Percentiles rank a stretch among this genome's conserved stretches.
phyloP scores from a whole-genome alignment of 2,113 vertebrate genomes.

The Prionailurus viverrinus region DNA sequence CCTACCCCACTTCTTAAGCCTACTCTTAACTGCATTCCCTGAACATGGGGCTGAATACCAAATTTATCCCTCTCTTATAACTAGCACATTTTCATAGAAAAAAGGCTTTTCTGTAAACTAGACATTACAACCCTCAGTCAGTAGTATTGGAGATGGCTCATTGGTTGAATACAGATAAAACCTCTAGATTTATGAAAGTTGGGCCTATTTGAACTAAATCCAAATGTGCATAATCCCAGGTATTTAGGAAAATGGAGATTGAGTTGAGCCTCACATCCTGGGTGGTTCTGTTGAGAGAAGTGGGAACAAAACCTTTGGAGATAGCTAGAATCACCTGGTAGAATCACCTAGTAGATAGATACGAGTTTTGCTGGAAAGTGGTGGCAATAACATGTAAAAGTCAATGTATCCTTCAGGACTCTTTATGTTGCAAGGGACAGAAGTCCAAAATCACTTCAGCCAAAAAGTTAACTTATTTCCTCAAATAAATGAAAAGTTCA shows the following conservation, averaged over 20 bases:
- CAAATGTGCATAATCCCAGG: background rate
- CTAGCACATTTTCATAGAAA: background rate
- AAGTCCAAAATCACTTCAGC: background rate
- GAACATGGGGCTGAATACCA: background rate
- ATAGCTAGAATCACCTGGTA: background rate
- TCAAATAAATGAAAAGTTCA: background rate
- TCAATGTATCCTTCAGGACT: background rate
- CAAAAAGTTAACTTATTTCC: constrained; percentile 7
- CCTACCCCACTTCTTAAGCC: background rate
- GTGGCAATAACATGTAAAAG: background rate
- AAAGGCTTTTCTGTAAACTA: background rate
- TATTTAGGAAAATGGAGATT: background rate
- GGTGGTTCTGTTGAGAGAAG: background rate
- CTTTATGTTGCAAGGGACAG: background rate
- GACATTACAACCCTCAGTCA: background rate
- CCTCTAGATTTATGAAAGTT: background rate
- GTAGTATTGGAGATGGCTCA: background rate
- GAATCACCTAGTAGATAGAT: background rate
- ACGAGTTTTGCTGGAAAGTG: background rate
- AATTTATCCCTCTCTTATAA: background rate
- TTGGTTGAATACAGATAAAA: background rate
- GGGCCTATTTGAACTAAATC: background rate
- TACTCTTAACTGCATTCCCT: background rate
- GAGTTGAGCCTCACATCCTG: background rate
- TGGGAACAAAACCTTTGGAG: background rate